Evolutionary conservation across 30 jellyfish, hydroid and myxozoan genomes (phyloP), one percentile per base, ranked within the genome.

Genomic region (Mastigias papua): DNA sequence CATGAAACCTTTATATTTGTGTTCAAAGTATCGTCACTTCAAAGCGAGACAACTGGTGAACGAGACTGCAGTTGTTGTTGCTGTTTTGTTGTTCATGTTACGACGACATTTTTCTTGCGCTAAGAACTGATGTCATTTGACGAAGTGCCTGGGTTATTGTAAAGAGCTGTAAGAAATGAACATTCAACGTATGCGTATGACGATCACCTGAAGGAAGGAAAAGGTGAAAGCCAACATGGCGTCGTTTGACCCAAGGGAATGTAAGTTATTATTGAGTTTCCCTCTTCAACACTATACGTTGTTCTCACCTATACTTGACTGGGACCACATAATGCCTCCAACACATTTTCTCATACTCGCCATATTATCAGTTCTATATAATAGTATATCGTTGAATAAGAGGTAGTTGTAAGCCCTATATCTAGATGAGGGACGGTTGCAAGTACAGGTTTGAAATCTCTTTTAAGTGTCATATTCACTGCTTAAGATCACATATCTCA

Each of bases 161-260:
- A 3, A 19, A 54, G 27, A 54, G 6, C 20, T 54, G 67, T 11
- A 54, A 54, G n/a, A 42, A 4, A 42, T 42, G 54, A 8, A 8
- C 13, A 4, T 15, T 8, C 54, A 15, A 4, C 13, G 54, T 42
- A 42, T 54, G 9, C 27, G 25, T 54, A 19, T 54, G 67, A 19
- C 20, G 17, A 21, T 10, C 27, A 21, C 27, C 27, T 54, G 27
- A 54, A 63, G 19, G 42, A 63, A 63, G 37, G 13, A 25, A 63
- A 25, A 26, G 20, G 19, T 4, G 42, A n/a, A 63, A 20, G 7
- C 37, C 23, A 92, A 21, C 48, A 89, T 94, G 99, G 87, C 99
- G 63, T 94, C 99, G 26, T 94, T 94, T 80, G 97, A 89, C 63
- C 99, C 97, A 32, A 89, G 96, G 80, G 99, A 94, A 86, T 76